Base-by-base conservation (phyloP, 1,140 invertebrate genomes). In the Sycobia sp. region DNA sequence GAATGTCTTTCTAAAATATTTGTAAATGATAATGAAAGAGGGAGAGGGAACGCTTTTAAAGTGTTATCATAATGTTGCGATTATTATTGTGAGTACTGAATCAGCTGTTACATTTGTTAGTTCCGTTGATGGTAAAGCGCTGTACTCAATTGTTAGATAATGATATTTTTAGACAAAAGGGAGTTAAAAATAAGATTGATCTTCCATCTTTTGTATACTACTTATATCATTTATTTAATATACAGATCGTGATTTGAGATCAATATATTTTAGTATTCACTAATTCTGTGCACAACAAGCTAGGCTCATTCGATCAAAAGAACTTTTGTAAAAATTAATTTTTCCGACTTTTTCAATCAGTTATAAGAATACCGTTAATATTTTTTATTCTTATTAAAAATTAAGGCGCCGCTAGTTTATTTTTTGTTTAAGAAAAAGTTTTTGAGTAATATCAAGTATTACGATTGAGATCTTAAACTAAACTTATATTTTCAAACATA, bases 251-350 rank as follows among this genome's bases (percentile, higher is more conserved):
- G 41, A 61, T 66, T 43, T 16, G 46, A 51, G 58, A 39, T 58
- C 23, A 51, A 62, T 53, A 66, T 51, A 57, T 49, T 54, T 65
- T 60, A 55, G n/a, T 60, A 59, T 53, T 18, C 36, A 58, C 62
- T 18, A 57, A 53, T 66, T 47, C 16, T 41, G 29, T 29, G 32
- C 44, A 50, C 14, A 56, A 22, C 13, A 41, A 50, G n/a, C 20
- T 49, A 41, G 16, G 20, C n/a, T 49, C 18, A 11, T 25, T 20
- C 10, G 18, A 47, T 23, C n/a, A 23, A 16, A 23, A 29, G 36
- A 46, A 27, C 36, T 50, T 62, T 62, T 66, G 59, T 66, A 66
- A 51, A 65, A 60, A 44, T 43, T 46, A 46, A 54, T 58, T 65
- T 59, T 58, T 46, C 23, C 38, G 32, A 63, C 25, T 57, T 63